Evolutionary conservation across 2,797 vertebrate species (phyloP).

Genomic region (Argyrosomus regius): DNA sequence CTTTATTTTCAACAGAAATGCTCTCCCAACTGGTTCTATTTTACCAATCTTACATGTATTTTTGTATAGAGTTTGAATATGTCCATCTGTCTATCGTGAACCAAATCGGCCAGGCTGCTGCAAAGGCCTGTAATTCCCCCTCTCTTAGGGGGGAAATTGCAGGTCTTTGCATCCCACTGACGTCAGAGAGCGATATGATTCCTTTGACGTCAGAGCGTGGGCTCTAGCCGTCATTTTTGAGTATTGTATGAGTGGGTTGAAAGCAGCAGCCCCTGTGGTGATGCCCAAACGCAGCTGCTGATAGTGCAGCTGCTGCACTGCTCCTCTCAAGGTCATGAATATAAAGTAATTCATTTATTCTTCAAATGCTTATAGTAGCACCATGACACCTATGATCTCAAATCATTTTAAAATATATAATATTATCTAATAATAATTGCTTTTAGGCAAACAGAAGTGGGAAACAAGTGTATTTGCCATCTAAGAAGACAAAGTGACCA

Average conservation of each 20-base stretch:
- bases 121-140: slow-evolving; percentile 52
- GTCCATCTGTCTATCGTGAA: slow-evolving; percentile 32
- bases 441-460: too few species aligned
- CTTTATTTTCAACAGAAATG: neutral
- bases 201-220: slow-evolving; percentile 72
- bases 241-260: slow-evolving; percentile 58
- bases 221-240: slow-evolving; percentile 66
- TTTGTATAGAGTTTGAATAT: slow-evolving; percentile 29
- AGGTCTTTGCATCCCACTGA: slow-evolving; percentile 60
- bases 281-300: slow-evolving; percentile 56
- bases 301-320: slow-evolving; percentile 64
- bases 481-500: neutral
- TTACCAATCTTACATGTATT: neutral
- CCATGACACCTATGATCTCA: neutral
- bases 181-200: slow-evolving; percentile 66
- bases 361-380: slow-evolving; percentile 1
- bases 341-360: slow-evolving; percentile 25
- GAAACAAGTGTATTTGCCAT: neutral
- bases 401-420: neutral
- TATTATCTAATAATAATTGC: neutral
- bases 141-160: slow-evolving; percentile 55
- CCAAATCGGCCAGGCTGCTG: slow-evolving; percentile 29
- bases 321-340: slow-evolving; percentile 57
- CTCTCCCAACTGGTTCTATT: slow-evolving; percentile 14
- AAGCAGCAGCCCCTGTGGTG: slow-evolving; percentile 66